Conservation (phyloP, 2,797 vertebrate species). For the Manis crassicaudata region DNA sequence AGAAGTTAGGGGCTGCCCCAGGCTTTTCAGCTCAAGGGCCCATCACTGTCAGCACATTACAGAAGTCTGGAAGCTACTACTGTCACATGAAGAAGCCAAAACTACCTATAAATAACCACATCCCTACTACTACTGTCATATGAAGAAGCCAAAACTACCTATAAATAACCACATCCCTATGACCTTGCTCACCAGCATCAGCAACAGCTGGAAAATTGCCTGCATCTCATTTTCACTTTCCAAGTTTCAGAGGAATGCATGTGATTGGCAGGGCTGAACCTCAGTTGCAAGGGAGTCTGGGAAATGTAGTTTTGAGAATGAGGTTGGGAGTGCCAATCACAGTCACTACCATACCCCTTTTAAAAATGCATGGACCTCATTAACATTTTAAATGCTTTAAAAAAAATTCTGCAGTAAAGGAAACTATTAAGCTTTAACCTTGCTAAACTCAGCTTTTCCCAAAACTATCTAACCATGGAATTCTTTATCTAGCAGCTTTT, state of each 20-base stretch:
- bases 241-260: background rate
- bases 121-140: background rate
- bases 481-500: constrained; percentile 18
- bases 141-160: background rate
- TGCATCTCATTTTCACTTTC: background rate
- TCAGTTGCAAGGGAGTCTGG: background rate
- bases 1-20: background rate
- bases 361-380: constrained; percentile 63
- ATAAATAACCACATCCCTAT: background rate
- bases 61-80: background rate
- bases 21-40: background rate
- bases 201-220: background rate
- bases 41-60: background rate
- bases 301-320: background rate
- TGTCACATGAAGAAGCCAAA: background rate
- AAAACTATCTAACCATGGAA: constrained; percentile 51
- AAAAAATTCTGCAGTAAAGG: constrained; percentile 49
- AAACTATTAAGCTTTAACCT: constrained; percentile 76
- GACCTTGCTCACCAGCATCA: background rate
- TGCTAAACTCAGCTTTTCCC: constrained; percentile 69
- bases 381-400: constrained; percentile 57
- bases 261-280: background rate
- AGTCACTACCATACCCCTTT: constrained; percentile 25
- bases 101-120: background rate
- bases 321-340: background rate